A percentile compares a stretch with the other conserved stretches of the same genome.
Conservation (phyloP, 2,888 invertebrate species). For the Aplocera efformata region DNA sequence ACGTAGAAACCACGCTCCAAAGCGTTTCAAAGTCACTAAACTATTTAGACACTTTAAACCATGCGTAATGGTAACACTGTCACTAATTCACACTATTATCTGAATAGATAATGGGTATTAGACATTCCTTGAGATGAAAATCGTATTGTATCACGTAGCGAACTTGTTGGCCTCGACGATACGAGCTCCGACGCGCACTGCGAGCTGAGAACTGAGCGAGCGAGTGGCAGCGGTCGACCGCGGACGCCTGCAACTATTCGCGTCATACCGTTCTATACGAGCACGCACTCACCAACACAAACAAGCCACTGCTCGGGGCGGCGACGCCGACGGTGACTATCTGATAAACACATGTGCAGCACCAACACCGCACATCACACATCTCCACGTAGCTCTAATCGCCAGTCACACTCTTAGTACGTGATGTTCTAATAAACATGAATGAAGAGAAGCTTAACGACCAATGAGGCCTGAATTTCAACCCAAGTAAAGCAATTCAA, state of each 20-base stretch:
- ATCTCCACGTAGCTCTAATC: constrained; percentile 22
- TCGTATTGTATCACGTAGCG: constrained; percentile 32
- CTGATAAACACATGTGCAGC: constrained; percentile 55
- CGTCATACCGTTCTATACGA: constrained; percentile 70
- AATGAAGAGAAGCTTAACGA: not conserved
- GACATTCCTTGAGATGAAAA: constrained; percentile 43
- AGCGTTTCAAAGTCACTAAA: constrained; percentile 54
- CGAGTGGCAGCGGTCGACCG: constrained; percentile 42
- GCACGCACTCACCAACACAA: constrained; percentile 72
- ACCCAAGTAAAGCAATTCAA: not conserved
- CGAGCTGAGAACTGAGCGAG: constrained; percentile 61
- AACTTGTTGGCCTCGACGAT: constrained; percentile 59
- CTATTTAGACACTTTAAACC: constrained; percentile 47
- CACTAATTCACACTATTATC: constrained; percentile 72
- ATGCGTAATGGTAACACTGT: constrained; percentile 35
- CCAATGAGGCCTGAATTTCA: not conserved
- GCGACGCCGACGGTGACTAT: constrained; percentile 24
- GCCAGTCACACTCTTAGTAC: constrained; percentile 1
- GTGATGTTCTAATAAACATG: constrained; percentile 6
- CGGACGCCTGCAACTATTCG: constrained; percentile 68
- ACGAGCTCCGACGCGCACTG: constrained; percentile 67
- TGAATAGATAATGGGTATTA: constrained; percentile 64
- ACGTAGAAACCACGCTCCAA: constrained; percentile 60
- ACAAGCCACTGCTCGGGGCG: constrained; percentile 48
- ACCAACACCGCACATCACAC: constrained; percentile 36